Conservation (phyloP, 2,797 vertebrate genomes). For the Enteromius paludinosus region DNA sequence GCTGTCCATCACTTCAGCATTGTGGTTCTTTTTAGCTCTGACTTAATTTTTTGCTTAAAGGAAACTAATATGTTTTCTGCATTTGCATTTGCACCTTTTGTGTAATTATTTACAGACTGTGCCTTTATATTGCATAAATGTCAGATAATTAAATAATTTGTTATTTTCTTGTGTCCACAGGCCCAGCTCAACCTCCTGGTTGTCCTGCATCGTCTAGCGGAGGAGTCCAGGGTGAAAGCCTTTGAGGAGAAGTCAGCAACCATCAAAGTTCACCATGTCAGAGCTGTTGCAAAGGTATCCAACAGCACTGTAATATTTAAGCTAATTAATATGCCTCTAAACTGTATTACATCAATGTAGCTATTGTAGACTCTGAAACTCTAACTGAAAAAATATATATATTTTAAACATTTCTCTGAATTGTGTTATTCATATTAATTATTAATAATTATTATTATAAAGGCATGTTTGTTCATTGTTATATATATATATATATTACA, state of each 20-base stretch:
- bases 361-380: not conserved
- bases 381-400: no score
- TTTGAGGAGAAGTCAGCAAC: slow-evolving; percentile 82
- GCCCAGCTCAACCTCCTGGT: slow-evolving; percentile 86
- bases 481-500: not conserved
- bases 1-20: slow-evolving; percentile 7
- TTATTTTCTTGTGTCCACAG: slow-evolving; percentile 72
- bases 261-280: slow-evolving; percentile 83
- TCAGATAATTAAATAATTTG: not conserved
- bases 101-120: not conserved
- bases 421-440: slow-evolving; percentile 3
- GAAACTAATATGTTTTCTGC: not conserved
- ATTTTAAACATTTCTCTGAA: not conserved
- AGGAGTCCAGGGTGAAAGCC: slow-evolving; percentile 86
- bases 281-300: slow-evolving; percentile 79
- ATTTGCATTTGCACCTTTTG: not conserved
- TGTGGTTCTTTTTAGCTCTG: slow-evolving; percentile 1
- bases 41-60: slow-evolving; percentile 7
- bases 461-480: not conserved
- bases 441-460: not conserved
- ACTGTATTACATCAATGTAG: not conserved
- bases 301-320: not conserved
- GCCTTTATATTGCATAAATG: slow-evolving; percentile 10
- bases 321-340: not conserved
- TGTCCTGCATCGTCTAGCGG: slow-evolving; percentile 85